phyloP scores from a whole-genome alignment of 2,888 invertebrate genomes.

The Luffia ferchaultella region DNA sequence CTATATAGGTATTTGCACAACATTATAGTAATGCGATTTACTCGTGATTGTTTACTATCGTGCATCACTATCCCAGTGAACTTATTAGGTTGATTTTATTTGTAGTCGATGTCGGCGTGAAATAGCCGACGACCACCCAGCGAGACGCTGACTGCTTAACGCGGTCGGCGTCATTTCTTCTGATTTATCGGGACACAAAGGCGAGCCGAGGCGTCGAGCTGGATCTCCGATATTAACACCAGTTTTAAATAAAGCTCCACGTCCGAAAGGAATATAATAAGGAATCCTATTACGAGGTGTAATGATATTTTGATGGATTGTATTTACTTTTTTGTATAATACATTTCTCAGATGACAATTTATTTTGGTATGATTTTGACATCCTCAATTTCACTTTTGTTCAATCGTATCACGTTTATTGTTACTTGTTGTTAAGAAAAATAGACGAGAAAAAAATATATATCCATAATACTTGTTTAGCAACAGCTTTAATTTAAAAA shows the following conservation, averaged over 20 bases:
- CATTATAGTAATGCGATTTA: not conserved
- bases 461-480: too few species aligned
- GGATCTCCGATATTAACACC: conserved; percentile 24
- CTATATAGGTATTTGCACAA: too few species aligned
- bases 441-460: too few species aligned
- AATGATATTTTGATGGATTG: not conserved
- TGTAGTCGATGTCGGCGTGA: conserved; percentile 38
- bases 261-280: not conserved
- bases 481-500: too few species aligned
- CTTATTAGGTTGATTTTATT: conserved; percentile 35
- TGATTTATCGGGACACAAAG: conserved; percentile 51
- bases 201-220: conserved; percentile 1
- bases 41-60: not conserved
- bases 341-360: too few species aligned
- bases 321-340: too few species aligned
- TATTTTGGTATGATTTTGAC: too few species aligned
- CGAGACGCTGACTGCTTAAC: conserved; percentile 54
- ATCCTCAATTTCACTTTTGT: too few species aligned
- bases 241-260: conserved; percentile 29
- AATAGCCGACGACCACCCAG: conserved; percentile 56
- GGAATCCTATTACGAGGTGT: not conserved
- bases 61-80: not conserved
- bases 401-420: too few species aligned
- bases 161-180: conserved; percentile 53
- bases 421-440: too few species aligned